phyloP scores from a whole-genome alignment of 1,140 invertebrate genomes.

The Melitaea cinxia region DNA sequence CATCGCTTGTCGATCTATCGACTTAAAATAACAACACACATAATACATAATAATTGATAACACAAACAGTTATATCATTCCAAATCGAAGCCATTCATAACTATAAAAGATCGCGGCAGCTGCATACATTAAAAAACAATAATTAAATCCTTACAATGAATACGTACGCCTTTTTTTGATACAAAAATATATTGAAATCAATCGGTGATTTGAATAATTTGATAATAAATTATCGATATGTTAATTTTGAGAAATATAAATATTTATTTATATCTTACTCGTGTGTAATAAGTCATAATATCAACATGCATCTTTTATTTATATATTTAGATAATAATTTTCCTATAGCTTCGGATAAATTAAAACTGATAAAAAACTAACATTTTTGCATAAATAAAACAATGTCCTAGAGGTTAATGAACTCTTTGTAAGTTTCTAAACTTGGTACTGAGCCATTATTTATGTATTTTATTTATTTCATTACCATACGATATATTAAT shows the following conservation, averaged over 20 bases:
- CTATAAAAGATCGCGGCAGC: conserved; percentile 5
- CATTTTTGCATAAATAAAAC: too few species aligned
- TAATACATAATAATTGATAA: not conserved
- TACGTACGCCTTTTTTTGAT: conserved; percentile 28
- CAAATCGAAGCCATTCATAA: not conserved
- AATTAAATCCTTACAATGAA: not conserved
- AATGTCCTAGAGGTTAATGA: too few species aligned
- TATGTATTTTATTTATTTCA: too few species aligned
- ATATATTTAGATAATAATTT: not conserved
- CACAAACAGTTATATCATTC: not conserved
- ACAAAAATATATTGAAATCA: conserved; percentile 54
- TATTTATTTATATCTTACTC: not conserved
- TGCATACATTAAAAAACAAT: not conserved
- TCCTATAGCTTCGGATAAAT: too few species aligned
- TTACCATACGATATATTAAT: too few species aligned
- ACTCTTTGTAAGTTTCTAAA: too few species aligned
- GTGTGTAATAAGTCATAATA: not conserved
- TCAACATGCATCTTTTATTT: not conserved
- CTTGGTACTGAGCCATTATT: too few species aligned
- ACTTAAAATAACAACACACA: too few species aligned
- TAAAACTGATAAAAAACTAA: too few species aligned
- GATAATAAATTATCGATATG: conserved; percentile 55
- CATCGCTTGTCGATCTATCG: too few species aligned
- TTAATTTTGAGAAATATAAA: conserved; percentile 32
- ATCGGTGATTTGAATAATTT: conserved; percentile 59